A percentile compares a stretch with the other conserved stretches of the same genome.
These are phyloP conservation scores for Hydrolagus affinis DNA, from an alignment of 2,113 vertebrate genomes.

Conservation along the genomic window DNA sequence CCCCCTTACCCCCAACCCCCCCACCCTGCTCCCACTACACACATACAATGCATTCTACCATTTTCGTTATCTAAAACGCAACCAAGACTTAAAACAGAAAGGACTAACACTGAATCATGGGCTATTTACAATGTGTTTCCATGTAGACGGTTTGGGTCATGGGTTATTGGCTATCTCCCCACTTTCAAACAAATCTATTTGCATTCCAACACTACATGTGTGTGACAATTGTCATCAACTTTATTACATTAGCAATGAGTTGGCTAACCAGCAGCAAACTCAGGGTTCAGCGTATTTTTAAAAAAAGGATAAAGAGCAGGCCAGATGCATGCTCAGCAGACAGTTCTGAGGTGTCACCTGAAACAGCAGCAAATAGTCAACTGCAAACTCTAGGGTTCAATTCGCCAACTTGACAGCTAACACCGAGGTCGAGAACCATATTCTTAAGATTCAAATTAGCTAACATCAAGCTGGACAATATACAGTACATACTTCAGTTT, in stretches of 20 bases:
- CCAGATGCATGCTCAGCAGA: conserved; percentile 33
- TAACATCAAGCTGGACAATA: background rate
- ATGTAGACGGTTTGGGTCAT: conserved; percentile 11
- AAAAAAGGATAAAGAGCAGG: conserved; percentile 38
- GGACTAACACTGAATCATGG: background rate
- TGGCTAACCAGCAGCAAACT: conserved; percentile 83
- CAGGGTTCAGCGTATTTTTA: conserved; percentile 46
- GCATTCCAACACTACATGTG: background rate
- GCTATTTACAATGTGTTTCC: background rate
- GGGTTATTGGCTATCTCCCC: background rate
- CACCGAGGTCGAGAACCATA: background rate
- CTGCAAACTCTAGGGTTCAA: conserved; percentile 1
- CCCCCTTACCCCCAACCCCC: too few relatives aligned
- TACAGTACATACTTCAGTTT: background rate
- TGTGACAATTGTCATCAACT: background rate
- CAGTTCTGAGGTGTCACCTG: conserved; percentile 40
- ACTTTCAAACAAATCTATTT: conserved; percentile 17
- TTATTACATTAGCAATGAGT: conserved; percentile 44
- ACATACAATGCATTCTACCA: background rate
- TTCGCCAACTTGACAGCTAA: background rate
- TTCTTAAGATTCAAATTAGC: conserved; percentile 4
- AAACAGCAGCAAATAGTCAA: conserved; percentile 46
- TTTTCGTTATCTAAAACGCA: background rate
- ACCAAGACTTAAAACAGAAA: background rate
- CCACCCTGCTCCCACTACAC: too few relatives aligned